A percentile compares a stretch with the other conserved stretches of the same genome.
Evolutionary conservation across 2,113 vertebrate species (phyloP).

Genomic region (Calonectris borealis): DNA sequence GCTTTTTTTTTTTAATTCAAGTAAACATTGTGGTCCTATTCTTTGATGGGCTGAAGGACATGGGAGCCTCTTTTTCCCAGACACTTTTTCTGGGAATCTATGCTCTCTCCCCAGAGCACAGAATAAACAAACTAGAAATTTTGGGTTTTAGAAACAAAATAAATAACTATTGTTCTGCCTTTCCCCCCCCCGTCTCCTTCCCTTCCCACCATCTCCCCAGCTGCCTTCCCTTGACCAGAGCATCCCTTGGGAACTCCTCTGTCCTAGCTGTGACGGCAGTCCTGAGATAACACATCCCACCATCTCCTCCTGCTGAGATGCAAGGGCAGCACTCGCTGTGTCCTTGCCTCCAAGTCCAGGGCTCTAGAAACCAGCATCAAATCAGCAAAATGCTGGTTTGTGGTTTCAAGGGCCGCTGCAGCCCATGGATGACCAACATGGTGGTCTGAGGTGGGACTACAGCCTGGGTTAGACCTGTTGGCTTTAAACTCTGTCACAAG

Average conservation of each 20-base stretch:
- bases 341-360: neutral
- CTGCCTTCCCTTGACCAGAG: neutral
- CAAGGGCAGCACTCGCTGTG: neutral
- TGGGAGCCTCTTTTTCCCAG: slow-evolving; percentile 28
- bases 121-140: slow-evolving; percentile 41
- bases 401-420: neutral
- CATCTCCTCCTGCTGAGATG: neutral
- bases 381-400: neutral
- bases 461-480: neutral
- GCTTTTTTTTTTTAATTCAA: neutral
- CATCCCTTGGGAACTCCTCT: neutral
- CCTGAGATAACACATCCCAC: neutral
- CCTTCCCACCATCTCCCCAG: slow-evolving; percentile 28
- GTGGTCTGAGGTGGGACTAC: neutral
- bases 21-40: neutral
- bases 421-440: neutral
- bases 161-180: slow-evolving; percentile 36
- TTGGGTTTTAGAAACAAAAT: slow-evolving; percentile 31
- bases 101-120: fast-evolving
- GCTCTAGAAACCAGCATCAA: neutral
- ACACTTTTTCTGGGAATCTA: slow-evolving; percentile 17
- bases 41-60: neutral
- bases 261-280: neutral
- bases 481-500: neutral
- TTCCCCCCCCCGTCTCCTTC: neutral